Evolutionary conservation across 2,888 invertebrate species (phyloP), one percentile per base, ranked within the genome.

Genomic region (Cataglyphis altisquamis): DNA sequence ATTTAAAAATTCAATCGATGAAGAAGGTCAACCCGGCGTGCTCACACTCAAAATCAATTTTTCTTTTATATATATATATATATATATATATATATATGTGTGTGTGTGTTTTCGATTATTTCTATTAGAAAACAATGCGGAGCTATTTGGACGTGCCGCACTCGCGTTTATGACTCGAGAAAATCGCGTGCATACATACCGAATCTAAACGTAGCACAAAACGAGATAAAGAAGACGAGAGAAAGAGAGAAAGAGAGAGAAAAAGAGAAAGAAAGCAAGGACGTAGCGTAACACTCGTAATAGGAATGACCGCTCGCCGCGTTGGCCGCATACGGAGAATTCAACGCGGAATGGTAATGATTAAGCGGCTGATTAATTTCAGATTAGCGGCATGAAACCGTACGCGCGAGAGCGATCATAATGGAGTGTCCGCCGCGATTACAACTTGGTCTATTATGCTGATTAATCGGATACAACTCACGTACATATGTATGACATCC

Each of bases 291-390:
- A 74, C 39, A 21, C 25, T 63, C 63, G 52, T 64, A 74, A 63
- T 36, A 18, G 60, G 68, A 68, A 63, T 57, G 82, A 68, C 72
- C 41, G 80, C 57, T 84, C 74, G 84, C 78, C 66, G 84, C 85
- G 77, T 83, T 84, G 81, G 3, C 9, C 74, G 77, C 75, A 74
- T 10, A 10, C 81, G 82, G 84, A 83, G 83, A 87, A 85, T 87
- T 85, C 88, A 85, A 82, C 84, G 86, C 70, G 87, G 72, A 83
- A 83, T 82, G 70, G 84, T 88, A 86, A 92, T 92, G 92, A 93
- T 93, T 91, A 92, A 92, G 90, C 90, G 91, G 87, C 91, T 92
- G 91, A 92, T 92, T 93, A 92, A 92, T 92, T 91, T 91, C 88
- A 90, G 90, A 92, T 92, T 92, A 92, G 91, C 91, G 87, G 85